Base-by-base conservation (phyloP, 2,113 vertebrate species). In the Lasiurus cinereus region DNA sequence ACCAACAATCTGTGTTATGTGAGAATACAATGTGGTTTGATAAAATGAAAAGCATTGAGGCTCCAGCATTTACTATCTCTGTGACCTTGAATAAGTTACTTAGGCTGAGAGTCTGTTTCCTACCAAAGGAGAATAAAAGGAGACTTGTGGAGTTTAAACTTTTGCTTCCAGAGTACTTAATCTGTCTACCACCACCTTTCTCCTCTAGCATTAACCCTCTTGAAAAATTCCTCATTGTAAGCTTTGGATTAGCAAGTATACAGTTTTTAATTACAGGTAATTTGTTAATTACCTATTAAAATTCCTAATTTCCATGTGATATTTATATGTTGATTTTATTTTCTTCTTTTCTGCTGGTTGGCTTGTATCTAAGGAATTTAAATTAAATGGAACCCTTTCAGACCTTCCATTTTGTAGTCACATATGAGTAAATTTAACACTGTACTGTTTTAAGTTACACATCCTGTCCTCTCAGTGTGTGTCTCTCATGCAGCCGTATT, bases 241-340 rank as follows among this genome's bases (percentile, higher is more conserved):
- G n/a, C 22, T 92, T 92, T 46, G 46, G 36, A 67, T 76, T 92
- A 70, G 31, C 9, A 1, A 87, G 33, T 87, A 54, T 79, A 36
- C 9, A 64, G 0, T 31, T 92, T 94, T 80, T 87, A 54, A 80
- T 86, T 72, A 2, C 27, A 83, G 43, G 10, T 39, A 69, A 91
- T 83, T 73, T 54, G 69, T 72, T 85, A 83, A 76, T 86, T 92
- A 88, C 13, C 59, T 80, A 39, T 90, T 96, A 88, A 95, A 88
- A 76, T 90, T 73, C 8, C 24, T 86, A 78, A 43, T 80, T 93
- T 93, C 52, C 13, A 3, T 91, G 36, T 93, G 36, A 39, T 76
- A 56, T 94, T 86, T 76, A 85, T 84, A 48, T 24, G 70, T 93
- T n/a, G 8, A 78, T 48, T 95, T 78, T 19, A 52, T 80, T 94